Percentiles rank a stretch among this genome's conserved stretches.
These are phyloP conservation scores for Merodon equestris DNA, from an alignment of 2,888 invertebrate species.

Conservation along the genomic window DNA sequence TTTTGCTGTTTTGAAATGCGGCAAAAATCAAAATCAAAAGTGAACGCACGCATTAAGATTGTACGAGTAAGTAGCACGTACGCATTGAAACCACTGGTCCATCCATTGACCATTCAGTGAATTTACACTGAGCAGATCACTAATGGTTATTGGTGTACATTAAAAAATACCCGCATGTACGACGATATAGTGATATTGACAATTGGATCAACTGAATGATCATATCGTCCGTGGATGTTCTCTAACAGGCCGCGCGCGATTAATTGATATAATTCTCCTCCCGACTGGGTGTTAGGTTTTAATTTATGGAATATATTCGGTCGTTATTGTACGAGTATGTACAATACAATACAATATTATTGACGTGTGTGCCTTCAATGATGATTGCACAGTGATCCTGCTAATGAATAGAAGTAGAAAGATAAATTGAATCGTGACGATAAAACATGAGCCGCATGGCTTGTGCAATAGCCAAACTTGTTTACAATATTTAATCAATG, in stretches of 20 bases:
- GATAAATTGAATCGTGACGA: constrained; percentile 5
- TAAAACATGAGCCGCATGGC: constrained; percentile 15
- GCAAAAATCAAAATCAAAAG: constrained; percentile 55
- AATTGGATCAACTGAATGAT: constrained; percentile 51
- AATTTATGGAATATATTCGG: no score
- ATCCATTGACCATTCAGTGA: constrained; percentile 22
- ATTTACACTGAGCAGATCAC: constrained; percentile 31
- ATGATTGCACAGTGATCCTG: constrained; percentile 18
- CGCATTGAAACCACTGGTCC: not conserved
- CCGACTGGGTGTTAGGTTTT: no score
- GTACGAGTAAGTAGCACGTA: no score
- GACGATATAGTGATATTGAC: constrained; percentile 28
- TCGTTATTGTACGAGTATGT: no score
- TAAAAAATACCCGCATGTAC: constrained; percentile 27
- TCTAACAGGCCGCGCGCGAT: no score
- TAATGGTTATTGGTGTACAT: not conserved
- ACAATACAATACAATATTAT: no score
- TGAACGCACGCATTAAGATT: constrained; percentile 50
- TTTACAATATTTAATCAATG: constrained; percentile 44
- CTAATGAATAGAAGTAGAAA: not conserved
- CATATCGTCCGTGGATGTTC: not conserved
- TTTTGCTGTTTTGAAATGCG: constrained; percentile 15
- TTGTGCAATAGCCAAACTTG: constrained; percentile 48
- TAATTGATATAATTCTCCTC: no score
- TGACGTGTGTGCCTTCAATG: no score